phyloP scores from a whole-genome alignment of 1,140 invertebrate species.

The Nasonia vitripennis region DNA sequence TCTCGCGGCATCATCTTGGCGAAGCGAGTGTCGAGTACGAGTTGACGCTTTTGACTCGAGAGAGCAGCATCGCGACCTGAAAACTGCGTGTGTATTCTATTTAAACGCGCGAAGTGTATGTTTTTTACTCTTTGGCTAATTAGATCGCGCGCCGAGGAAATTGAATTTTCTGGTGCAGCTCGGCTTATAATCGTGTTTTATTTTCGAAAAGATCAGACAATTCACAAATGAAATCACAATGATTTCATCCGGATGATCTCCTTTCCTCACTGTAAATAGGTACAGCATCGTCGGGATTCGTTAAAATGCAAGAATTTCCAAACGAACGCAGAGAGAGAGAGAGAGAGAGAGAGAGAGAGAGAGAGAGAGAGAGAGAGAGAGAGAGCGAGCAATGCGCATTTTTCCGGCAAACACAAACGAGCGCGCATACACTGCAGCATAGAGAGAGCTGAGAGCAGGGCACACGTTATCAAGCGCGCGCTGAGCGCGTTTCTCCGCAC shows the following conservation, averaged over 20 bases:
- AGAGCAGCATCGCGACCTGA: slow-evolving; percentile 20
- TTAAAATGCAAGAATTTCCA: no score
- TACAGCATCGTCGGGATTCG: no score
- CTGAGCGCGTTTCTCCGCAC: neutral
- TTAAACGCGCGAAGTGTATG: neutral
- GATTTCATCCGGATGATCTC: no score
- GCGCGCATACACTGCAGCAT: neutral
- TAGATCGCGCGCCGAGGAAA: neutral
- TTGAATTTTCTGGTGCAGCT: neutral
- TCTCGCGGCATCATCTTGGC: neutral
- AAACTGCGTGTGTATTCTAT: slow-evolving; percentile 20
- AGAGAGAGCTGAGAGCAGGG: no score
- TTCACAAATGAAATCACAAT: no score
- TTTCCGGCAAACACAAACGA: neutral
- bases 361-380: neutral
- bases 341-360: neutral
- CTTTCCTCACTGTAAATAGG: no score
- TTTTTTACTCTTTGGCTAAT: neutral
- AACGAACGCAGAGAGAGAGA: neutral
- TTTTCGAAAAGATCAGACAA: no score
- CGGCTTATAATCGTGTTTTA: neutral
- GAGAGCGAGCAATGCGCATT: neutral
- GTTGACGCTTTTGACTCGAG: slow-evolving; percentile 37
- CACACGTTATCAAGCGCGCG: neutral
- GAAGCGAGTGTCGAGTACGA: neutral